Conservation (phyloP, 2,888 invertebrate species). For the Spodoptera littoralis region DNA sequence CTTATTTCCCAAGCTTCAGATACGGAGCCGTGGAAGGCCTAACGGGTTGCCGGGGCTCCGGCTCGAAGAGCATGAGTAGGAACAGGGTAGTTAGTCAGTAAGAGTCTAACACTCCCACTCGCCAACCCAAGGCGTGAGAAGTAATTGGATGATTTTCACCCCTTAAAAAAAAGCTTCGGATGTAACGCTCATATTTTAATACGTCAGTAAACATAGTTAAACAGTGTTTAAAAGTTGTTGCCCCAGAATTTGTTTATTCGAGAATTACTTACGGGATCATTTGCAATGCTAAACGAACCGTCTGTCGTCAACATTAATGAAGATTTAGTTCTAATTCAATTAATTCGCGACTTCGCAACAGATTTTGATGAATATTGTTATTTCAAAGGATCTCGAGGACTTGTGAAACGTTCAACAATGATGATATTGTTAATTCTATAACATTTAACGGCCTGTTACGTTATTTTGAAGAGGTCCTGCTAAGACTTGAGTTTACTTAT, state of each 20-base stretch:
- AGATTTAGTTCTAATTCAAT: conserved; percentile 50
- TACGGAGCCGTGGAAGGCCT: too few relatives aligned
- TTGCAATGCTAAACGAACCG: conserved; percentile 47
- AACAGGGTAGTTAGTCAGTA: too few relatives aligned
- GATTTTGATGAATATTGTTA: conserved; percentile 36
- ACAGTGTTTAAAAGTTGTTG: conserved; percentile 12
- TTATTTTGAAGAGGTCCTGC: conserved; percentile 2
- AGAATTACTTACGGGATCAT: conserved; percentile 26
- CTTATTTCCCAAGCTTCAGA: too few relatives aligned
- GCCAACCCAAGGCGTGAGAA: too few relatives aligned
- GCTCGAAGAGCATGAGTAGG: too few relatives aligned
- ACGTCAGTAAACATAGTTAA: neutral
- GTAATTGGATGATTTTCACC: too few relatives aligned
- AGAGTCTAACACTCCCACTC: too few relatives aligned
- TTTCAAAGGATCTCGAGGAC: conserved; percentile 22
- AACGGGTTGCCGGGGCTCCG: too few relatives aligned
- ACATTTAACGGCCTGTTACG: conserved; percentile 15
- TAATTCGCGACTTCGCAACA: conserved; percentile 34
- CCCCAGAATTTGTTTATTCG: conserved; percentile 20
- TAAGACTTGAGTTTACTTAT: too few relatives aligned
- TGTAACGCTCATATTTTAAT: too few relatives aligned
- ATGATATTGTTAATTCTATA: conserved; percentile 24
- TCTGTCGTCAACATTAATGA: conserved; percentile 16
- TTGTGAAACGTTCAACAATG: conserved; percentile 17
- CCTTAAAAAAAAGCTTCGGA: too few relatives aligned